Conservation (phyloP, 2,888 invertebrate species). For the Nebria brevicollis region DNA sequence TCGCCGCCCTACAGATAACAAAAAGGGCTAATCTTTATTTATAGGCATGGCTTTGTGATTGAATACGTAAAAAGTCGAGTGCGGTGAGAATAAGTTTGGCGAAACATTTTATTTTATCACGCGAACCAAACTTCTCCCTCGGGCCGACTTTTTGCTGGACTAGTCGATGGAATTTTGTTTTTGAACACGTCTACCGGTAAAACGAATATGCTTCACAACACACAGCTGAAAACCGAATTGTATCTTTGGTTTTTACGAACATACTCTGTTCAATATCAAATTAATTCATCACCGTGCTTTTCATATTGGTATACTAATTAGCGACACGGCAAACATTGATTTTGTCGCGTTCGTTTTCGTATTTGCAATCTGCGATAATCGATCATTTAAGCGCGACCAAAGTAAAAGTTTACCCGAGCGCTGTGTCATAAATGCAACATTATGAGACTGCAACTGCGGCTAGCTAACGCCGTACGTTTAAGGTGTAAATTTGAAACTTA, state of each 20-base stretch:
- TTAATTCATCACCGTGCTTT: too few species aligned
- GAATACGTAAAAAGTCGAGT: constrained; percentile 44
- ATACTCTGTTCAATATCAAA: too few species aligned
- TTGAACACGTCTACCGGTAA: constrained; percentile 8
- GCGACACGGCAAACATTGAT: not conserved
- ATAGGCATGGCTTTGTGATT: constrained; percentile 47
- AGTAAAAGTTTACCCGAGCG: constrained; percentile 36
- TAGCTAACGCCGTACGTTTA: constrained; percentile 36
- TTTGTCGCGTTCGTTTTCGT: constrained; percentile 41
- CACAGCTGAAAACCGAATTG: too few species aligned
- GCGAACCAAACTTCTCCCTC: constrained; percentile 41
- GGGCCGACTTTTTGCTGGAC: constrained; percentile 29
- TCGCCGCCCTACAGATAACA: constrained; percentile 31
- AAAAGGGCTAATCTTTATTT: constrained; percentile 47
- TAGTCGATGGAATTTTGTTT: constrained; percentile 32
- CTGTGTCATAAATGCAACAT: constrained; percentile 40
- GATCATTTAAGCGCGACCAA: constrained; percentile 22
- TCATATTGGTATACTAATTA: too few species aligned
- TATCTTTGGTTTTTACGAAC: too few species aligned
- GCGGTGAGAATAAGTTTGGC: constrained; percentile 43
- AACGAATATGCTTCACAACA: not conserved
- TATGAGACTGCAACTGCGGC: constrained; percentile 33
- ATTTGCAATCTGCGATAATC: constrained; percentile 43
- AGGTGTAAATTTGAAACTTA: constrained; percentile 46
- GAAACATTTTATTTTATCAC: constrained; percentile 47